Evolutionary conservation across 2,113 vertebrate genomes (phyloP).

Genomic region (Hippocampus barbouri): DNA sequence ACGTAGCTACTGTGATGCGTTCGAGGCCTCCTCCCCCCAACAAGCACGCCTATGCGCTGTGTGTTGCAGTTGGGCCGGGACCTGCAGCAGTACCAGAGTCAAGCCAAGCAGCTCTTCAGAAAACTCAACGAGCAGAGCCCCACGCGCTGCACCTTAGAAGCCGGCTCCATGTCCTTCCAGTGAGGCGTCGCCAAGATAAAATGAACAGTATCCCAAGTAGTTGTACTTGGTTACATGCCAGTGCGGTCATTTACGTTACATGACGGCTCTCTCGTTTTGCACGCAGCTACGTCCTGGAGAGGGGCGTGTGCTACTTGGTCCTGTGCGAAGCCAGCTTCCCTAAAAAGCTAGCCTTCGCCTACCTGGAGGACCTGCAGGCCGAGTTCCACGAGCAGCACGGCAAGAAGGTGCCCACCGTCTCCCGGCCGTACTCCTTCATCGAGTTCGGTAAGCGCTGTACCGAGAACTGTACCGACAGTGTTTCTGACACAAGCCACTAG

Average conservation of each 20-base stretch:
- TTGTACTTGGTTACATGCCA: background rate
- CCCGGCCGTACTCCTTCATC: conserved; percentile 96
- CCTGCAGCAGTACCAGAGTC: conserved; percentile 95
- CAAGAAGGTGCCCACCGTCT: conserved; percentile 92
- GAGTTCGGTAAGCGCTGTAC: conserved; percentile 85
- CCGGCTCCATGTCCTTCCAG: conserved; percentile 93
- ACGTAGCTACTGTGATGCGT: background rate
- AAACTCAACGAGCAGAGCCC: conserved; percentile 97
- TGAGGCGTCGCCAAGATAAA: conserved; percentile 69
- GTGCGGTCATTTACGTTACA: background rate
- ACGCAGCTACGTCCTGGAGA: conserved; percentile 88
- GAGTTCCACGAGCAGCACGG: conserved; percentile 98
- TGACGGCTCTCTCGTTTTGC: background rate
- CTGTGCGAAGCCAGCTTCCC: conserved; percentile 92
- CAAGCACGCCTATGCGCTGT: background rate
- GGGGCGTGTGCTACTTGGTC: conserved; percentile 93
- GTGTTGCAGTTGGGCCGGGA: conserved; percentile 86
- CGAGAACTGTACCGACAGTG: too few relatives aligned
- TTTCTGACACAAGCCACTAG: too few relatives aligned
- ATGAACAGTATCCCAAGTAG: background rate
- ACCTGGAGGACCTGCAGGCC: conserved; percentile 91
- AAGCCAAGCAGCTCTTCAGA: conserved; percentile 95
- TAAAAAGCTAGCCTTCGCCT: conserved; percentile 95
- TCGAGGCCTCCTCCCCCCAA: background rate
- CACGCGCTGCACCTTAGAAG: conserved; percentile 91